Evolutionary conservation across 1,140 invertebrate species (phyloP).

Genomic region (Popillia japonica): DNA sequence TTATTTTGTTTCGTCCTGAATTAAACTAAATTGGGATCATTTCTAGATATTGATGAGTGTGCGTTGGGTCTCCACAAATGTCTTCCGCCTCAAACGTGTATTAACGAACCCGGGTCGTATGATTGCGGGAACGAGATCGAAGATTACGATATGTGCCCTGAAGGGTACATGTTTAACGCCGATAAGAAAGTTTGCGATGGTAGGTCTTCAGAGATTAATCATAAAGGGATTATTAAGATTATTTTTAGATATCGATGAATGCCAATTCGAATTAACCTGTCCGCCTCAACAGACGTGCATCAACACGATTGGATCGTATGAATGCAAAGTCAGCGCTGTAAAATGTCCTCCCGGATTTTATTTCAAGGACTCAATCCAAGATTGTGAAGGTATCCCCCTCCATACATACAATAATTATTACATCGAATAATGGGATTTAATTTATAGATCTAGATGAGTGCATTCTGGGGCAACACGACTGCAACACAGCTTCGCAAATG

Average conservation of each 20-base stretch:
- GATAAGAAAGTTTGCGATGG: slow-evolving; percentile 73
- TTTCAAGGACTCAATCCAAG: slow-evolving; percentile 61
- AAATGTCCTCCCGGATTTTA: slow-evolving; percentile 72
- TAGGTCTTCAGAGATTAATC: slow-evolving; percentile 54
- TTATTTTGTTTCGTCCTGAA: neutral
- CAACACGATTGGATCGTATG: slow-evolving; percentile 74
- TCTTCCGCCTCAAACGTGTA: slow-evolving; percentile 52
- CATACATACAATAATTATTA: neutral
- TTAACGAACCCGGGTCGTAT: slow-evolving; percentile 56
- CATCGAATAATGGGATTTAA: neutral
- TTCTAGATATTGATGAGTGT: slow-evolving; percentile 73
- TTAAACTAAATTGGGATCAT: neutral
- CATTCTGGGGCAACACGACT: slow-evolving; percentile 66
- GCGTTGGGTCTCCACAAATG: slow-evolving; percentile 68
- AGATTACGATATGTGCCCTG: slow-evolving; percentile 63
- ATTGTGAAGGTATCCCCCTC: slow-evolving; percentile 60
- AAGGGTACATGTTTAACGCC: slow-evolving; percentile 70
- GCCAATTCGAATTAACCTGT: slow-evolving; percentile 64
- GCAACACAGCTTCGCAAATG: slow-evolving; percentile 68
- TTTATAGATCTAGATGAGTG: slow-evolving; percentile 83
- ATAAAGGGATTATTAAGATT: neutral
- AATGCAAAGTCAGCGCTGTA: slow-evolving; percentile 64
- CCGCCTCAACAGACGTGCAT: slow-evolving; percentile 66
- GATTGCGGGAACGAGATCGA: slow-evolving; percentile 48
- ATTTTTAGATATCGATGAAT: slow-evolving; percentile 74